These are phyloP conservation scores for Agonum fuliginosum DNA, from an alignment of 2,888 invertebrate genomes.

Conservation along the genomic window DNA sequence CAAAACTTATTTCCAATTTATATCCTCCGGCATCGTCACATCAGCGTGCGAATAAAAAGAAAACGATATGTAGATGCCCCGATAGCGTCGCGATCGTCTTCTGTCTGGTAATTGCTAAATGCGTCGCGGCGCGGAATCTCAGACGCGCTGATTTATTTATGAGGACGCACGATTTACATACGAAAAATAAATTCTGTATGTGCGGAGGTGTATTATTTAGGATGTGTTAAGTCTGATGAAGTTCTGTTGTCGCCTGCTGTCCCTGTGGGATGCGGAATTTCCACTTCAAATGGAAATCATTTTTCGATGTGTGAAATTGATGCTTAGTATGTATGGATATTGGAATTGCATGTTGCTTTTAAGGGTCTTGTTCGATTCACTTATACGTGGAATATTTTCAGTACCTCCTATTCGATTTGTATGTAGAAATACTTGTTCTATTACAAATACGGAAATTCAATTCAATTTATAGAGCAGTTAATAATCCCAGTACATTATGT, in stretches of 20 bases:
- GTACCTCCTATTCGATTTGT: neutral
- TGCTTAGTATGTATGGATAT: constrained; percentile 41
- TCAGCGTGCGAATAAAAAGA: constrained; percentile 43
- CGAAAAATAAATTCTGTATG: constrained; percentile 26
- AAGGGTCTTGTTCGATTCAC: constrained; percentile 25
- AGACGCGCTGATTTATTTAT: constrained; percentile 42
- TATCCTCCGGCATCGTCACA: constrained; percentile 46
- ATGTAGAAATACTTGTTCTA: neutral
- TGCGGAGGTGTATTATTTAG: constrained; percentile 26
- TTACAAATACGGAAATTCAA: too few relatives aligned
- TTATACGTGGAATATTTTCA: constrained; percentile 26
- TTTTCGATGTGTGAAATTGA: constrained; percentile 47
- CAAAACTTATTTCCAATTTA: constrained; percentile 52
- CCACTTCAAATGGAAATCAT: constrained; percentile 43
- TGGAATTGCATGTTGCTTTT: constrained; percentile 44
- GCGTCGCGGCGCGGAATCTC: constrained; percentile 34
- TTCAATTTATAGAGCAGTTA: too few relatives aligned
- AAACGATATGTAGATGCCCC: constrained; percentile 50
- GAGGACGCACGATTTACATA: constrained; percentile 42
- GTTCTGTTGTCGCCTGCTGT: constrained; percentile 18
- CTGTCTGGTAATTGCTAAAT: constrained; percentile 43
- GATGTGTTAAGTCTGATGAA: constrained; percentile 41
- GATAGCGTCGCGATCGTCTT: constrained; percentile 38
- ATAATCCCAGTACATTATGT: too few relatives aligned
- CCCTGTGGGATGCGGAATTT: neutral